Percentiles rank a stretch among this genome's conserved stretches.
These are phyloP conservation scores for Campylomormyrus numenius DNA, from an alignment of 2,113 vertebrate species.

Conservation along the genomic window DNA sequence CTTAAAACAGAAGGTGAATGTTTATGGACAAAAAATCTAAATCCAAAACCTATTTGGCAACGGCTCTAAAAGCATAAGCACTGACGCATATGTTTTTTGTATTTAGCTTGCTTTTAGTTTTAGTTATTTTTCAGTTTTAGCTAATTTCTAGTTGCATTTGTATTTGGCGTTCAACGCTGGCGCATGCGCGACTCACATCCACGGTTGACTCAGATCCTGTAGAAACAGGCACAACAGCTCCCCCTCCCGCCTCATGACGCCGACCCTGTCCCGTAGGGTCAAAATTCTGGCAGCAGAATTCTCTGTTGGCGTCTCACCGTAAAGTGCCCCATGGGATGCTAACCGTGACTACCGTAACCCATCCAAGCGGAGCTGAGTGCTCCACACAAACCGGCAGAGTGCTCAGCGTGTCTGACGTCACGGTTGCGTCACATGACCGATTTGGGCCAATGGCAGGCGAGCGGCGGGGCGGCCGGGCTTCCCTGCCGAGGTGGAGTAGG, in stretches of 20 bases:
- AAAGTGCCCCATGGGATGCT: background rate
- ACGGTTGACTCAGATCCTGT: background rate
- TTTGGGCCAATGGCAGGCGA: conserved; percentile 54
- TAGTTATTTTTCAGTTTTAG: background rate
- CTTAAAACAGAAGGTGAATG: too few relatives aligned
- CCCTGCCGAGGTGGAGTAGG: conserved; percentile 41
- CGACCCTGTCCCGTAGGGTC: background rate
- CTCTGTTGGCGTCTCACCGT: conserved; percentile 39
- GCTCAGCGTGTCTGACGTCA: conserved; percentile 64
- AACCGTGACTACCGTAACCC: background rate
- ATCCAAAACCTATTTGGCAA: too few relatives aligned
- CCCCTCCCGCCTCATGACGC: background rate
- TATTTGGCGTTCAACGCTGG: background rate
- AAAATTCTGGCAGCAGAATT: conserved; percentile 58
- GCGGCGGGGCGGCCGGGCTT: conserved; percentile 50
- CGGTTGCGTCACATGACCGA: conserved; percentile 59
- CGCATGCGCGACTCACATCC: background rate
- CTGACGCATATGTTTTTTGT: background rate
- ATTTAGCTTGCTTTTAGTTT: background rate
- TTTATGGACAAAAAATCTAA: too few relatives aligned
- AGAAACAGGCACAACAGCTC: background rate
- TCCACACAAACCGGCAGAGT: background rate
- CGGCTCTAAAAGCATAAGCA: too few relatives aligned
- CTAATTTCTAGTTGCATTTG: background rate
- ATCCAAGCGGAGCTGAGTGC: background rate